Base-by-base conservation (phyloP, 2,888 invertebrate species). In the Pachycephus smyrnensis region DNA sequence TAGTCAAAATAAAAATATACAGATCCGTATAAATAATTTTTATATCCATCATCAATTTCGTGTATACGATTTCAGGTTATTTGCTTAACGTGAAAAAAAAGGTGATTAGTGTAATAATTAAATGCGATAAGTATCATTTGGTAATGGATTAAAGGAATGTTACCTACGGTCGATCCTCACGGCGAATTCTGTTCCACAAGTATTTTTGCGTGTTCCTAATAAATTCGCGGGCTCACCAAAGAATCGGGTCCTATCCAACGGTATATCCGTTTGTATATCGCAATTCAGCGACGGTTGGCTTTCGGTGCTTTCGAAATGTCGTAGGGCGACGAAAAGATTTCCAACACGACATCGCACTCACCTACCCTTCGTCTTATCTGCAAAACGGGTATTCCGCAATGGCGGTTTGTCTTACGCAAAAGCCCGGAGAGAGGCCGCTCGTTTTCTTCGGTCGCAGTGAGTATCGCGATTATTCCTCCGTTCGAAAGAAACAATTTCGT, bases 341-440 rank as follows among this genome's bases (percentile, higher is more conserved):
- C 55, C 55, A 55, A 55, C 55, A 55, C 55, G 55, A 55, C 55
- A 55, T 71, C 71, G 71, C 71, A 71, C 71, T 71, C 71, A 71
- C 33, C 71, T 33, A 31, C 71, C 71, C 55, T 15, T 23, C 55
- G 12, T 71, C 71, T 71, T 71, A 71, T 71, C 71, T 71, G 32
- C 32, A 32, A 4, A 71, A 33, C 71, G 71, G 31, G 31, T 71
- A 71, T 71, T 71, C 71, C 71, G 71, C 32, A 33, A 71, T 23
- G 32, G 33, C 33, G 23, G 71, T 33, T 71, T 71, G 33, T 33
- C 71, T 71, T 71, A 15, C 71, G 71, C 71, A 33, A 71, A 71
- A 23, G 33, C 71, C 23, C 55, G 23, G 55, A 55, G 71, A 31
- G 32, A 71, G 33, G 33, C 33, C 71, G 31, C 31, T 31, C 71